A percentile compares a stretch with the other conserved stretches of the same genome.
These are phyloP conservation scores for Physeter macrocephalus DNA, from an alignment of 2,113 vertebrate genomes.

Conservation along the genomic window DNA sequence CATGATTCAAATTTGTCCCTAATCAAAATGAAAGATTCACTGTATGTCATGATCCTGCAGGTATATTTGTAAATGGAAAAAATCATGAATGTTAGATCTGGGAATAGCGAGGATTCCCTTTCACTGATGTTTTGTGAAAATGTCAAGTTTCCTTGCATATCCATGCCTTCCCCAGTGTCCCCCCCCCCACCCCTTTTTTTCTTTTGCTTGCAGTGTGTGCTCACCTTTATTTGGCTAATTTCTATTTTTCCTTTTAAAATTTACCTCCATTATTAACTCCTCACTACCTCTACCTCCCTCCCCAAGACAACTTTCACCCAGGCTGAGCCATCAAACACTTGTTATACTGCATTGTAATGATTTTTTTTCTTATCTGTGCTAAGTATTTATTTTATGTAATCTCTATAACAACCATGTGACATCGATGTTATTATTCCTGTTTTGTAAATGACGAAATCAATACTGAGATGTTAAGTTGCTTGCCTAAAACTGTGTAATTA, in stretches of 20 bases:
- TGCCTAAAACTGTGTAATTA: neutral
- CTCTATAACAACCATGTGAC: neutral
- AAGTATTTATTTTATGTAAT: constrained; percentile 28
- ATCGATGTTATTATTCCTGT: neutral
- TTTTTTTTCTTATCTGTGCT: neutral
- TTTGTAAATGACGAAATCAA: neutral
- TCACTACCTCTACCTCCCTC: neutral
- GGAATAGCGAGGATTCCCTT: neutral
- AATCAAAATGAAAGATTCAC: neutral
- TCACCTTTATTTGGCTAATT: neutral
- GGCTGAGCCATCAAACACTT: neutral
- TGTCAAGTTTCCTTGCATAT: neutral
- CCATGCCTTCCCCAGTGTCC: neutral
- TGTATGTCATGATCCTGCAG: neutral
- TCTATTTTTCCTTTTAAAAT: neutral
- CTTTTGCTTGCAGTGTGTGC: neutral
- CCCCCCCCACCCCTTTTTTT: neutral
- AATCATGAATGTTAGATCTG: neutral
- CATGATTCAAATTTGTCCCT: constrained; percentile 10
- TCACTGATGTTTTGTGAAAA: neutral
- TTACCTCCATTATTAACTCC: neutral
- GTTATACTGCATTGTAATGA: neutral
- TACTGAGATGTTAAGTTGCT: neutral
- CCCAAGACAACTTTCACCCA: neutral
- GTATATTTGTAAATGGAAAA: neutral